Percentiles rank a stretch among this genome's conserved stretches.
Conservation (phyloP, 2,797 vertebrate genomes). For the Antennarius maculatus region DNA sequence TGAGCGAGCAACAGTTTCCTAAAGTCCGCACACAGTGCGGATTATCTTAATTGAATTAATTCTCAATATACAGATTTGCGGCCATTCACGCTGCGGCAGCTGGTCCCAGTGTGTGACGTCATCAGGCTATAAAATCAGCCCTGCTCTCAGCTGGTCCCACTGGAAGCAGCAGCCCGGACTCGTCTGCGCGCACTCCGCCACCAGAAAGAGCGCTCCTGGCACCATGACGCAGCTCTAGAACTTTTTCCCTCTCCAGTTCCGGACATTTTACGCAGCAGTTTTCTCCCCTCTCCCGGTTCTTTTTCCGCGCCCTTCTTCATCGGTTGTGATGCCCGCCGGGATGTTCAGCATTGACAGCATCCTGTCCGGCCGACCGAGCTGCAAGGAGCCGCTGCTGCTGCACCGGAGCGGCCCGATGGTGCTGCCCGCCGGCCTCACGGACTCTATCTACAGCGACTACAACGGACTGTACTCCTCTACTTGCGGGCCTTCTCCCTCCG, state of each 20-base stretch:
- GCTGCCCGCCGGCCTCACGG: slow-evolving; percentile 86
- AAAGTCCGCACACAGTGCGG: slow-evolving; percentile 82
- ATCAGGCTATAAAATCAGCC: slow-evolving; percentile 89
- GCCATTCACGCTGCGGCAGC: slow-evolving; percentile 74
- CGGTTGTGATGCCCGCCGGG: slow-evolving; percentile 90
- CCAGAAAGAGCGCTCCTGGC: slow-evolving; percentile 11
- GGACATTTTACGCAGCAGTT: slow-evolving; percentile 19
- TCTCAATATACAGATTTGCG: slow-evolving; percentile 87
- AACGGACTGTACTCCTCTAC: slow-evolving; percentile 89
- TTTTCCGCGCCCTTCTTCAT: slow-evolving; percentile 1
- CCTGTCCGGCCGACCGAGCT: slow-evolving; percentile 92
- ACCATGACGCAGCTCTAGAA: slow-evolving; percentile 69
- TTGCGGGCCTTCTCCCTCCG: slow-evolving; percentile 84
- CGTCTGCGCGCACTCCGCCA: slow-evolving; percentile 26
- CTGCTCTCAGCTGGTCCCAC: slow-evolving; percentile 79
- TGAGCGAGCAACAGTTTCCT: slow-evolving; percentile 49
- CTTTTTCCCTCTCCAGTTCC: slow-evolving; percentile 10
- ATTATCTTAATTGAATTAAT: slow-evolving; percentile 96
- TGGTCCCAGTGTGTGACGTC: slow-evolving; percentile 88
- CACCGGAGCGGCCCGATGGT: slow-evolving; percentile 88
- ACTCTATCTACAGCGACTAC: slow-evolving; percentile 91
- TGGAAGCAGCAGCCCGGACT: slow-evolving; percentile 25
- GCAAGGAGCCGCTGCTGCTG: slow-evolving; percentile 91
- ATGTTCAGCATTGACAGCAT: slow-evolving; percentile 99
- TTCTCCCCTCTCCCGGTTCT: background rate